These are phyloP conservation scores for Stichopus chloronotus DNA, from an alignment of 35 echinoderm and acorn worm species.

Conservation along the genomic window DNA sequence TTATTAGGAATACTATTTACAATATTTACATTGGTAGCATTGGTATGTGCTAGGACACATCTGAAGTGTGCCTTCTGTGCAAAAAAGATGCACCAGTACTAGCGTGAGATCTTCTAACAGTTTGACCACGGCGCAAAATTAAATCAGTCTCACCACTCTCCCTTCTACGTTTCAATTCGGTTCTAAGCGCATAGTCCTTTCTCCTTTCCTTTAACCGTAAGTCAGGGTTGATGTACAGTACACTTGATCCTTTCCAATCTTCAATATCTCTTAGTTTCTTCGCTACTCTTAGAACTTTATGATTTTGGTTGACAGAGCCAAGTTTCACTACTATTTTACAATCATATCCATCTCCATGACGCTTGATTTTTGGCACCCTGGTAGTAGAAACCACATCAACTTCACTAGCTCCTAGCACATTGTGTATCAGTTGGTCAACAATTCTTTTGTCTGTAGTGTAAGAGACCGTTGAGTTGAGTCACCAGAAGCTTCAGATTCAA, in stretches of 20 bases:
- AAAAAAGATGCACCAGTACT: not conserved
- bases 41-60: not conserved
- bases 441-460: not conserved
- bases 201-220: not conserved
- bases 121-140: not conserved
- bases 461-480: not conserved
- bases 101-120: not conserved
- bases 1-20: slow-evolving; percentile 1
- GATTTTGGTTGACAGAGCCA: not conserved
- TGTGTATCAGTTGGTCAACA: not conserved
- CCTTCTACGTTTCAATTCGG: not conserved
- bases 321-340: too few relatives aligned
- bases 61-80: not conserved
- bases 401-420: not conserved
- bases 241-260: not conserved
- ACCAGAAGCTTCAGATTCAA: not conserved
- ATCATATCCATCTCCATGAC: not conserved
- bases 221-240: not conserved
- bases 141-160: not conserved
- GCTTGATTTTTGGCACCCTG: not conserved
- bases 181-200: not conserved
- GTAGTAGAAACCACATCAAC: not conserved
- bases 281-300: not conserved
- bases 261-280: not conserved
- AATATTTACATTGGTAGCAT: not conserved